phyloP scores from a whole-genome alignment of 2,888 invertebrate species.

The Epinotia ramella region DNA sequence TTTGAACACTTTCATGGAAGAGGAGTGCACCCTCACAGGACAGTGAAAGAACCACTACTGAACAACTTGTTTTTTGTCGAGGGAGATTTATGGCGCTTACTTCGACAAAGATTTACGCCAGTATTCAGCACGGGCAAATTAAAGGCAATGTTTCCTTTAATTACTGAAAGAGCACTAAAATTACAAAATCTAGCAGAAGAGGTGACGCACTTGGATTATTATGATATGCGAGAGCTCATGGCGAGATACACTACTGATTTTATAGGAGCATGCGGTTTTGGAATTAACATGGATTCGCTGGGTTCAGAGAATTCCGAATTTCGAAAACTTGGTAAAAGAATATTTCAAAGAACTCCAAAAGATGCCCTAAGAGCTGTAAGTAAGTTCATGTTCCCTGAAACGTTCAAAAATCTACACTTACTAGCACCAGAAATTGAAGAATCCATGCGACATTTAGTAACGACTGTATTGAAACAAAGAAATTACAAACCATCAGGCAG shows the following conservation, averaged over 20 bases:
- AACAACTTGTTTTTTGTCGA: slow-evolving; percentile 76
- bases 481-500: slow-evolving; percentile 68
- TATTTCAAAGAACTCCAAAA: slow-evolving; percentile 66
- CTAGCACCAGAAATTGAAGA: slow-evolving; percentile 65
- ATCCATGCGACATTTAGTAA: slow-evolving; percentile 64
- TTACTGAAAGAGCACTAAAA: slow-evolving; percentile 72
- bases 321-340: slow-evolving; percentile 70
- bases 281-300: slow-evolving; percentile 72
- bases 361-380: slow-evolving; percentile 63
- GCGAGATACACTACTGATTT: slow-evolving; percentile 78
- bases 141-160: slow-evolving; percentile 77
- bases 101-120: slow-evolving; percentile 73
- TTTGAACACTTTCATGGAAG: slow-evolving; percentile 70
- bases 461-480: slow-evolving; percentile 65
- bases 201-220: slow-evolving; percentile 61
- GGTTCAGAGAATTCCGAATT: slow-evolving; percentile 73
- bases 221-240: slow-evolving; percentile 75
- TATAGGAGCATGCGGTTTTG: slow-evolving; percentile 77
- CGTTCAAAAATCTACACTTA: slow-evolving; percentile 66
- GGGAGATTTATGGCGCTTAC: slow-evolving; percentile 73
- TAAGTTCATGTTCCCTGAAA: slow-evolving; percentile 70
- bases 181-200: slow-evolving; percentile 67
- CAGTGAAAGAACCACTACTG: slow-evolving; percentile 69
- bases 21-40: slow-evolving; percentile 69
- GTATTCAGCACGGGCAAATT: slow-evolving; percentile 75